Evolutionary conservation across 2,113 vertebrate species (phyloP).

Genomic region (Cepphus grylle): DNA sequence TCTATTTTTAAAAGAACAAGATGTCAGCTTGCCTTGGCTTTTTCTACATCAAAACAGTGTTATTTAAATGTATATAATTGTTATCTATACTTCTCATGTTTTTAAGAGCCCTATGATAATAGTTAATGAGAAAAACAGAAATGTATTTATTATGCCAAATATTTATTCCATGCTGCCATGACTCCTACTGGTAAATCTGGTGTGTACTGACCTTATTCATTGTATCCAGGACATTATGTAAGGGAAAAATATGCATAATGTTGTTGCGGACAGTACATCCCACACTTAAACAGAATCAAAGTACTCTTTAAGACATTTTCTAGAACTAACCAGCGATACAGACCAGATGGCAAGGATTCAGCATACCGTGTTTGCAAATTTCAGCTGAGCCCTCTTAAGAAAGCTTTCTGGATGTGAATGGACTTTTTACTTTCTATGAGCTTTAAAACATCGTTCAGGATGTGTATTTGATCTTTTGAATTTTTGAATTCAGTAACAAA

Average conservation of each 20-base stretch:
- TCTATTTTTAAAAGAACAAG: neutral
- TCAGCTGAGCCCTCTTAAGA: slow-evolving; percentile 1
- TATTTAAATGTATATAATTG: neutral
- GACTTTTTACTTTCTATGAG: neutral
- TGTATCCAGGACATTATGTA: slow-evolving; percentile 56
- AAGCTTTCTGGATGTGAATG: neutral
- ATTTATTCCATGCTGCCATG: slow-evolving; percentile 71
- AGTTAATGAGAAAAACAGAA: slow-evolving; percentile 56
- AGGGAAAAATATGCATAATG: slow-evolving; percentile 60
- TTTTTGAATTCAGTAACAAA: slow-evolving; percentile 5
- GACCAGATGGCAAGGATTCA: neutral
- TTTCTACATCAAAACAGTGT: neutral
- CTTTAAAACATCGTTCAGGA: slow-evolving; percentile 6
- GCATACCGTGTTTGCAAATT: neutral
- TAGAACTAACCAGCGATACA: neutral
- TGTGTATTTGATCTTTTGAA: neutral
- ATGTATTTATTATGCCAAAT: slow-evolving; percentile 66
- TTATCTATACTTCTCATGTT: neutral
- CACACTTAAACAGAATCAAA: slow-evolving; percentile 60
- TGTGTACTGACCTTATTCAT: slow-evolving; percentile 61
- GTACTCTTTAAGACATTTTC: slow-evolving; percentile 36
- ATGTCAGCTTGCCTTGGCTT: neutral
- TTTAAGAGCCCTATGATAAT: neutral
- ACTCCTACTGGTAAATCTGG: slow-evolving; percentile 70
- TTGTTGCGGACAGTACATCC: slow-evolving; percentile 50